phyloP scores from a whole-genome alignment of 2,113 vertebrate species.

The Pedionomus torquatus region DNA sequence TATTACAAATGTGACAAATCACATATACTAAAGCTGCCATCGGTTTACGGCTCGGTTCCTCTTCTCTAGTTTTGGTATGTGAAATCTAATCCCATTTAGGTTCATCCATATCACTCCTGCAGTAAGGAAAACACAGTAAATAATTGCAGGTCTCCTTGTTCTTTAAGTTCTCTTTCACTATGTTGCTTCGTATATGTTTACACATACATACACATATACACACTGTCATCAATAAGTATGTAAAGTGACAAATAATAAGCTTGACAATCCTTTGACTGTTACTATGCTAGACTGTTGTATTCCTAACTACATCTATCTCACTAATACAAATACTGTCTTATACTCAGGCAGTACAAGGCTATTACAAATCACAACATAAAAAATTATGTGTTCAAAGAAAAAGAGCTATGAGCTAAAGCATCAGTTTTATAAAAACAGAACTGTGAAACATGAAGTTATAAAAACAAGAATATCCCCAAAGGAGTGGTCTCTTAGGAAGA shows the following conservation, averaged over 20 bases:
- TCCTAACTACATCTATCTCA: neutral
- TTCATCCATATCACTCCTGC: neutral
- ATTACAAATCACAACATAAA: neutral
- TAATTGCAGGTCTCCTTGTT: neutral
- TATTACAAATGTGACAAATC: neutral
- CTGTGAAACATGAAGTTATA: neutral
- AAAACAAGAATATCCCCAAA: neutral
- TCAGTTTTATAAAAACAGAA: neutral
- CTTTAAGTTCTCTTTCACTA: neutral
- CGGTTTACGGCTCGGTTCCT: neutral
- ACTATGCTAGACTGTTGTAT: neutral
- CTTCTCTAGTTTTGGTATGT: neutral
- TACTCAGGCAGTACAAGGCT: neutral
- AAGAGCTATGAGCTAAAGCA: fast-evolving
- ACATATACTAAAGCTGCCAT: neutral
- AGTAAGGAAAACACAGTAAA: neutral
- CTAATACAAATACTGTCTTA: neutral
- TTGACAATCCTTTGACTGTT: neutral
- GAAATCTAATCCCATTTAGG: neutral
- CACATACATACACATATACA: neutral
- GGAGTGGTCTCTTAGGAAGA: fast-evolving
- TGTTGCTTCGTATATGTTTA: fast-evolving
- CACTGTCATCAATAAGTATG: neutral
- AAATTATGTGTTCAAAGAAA: neutral
- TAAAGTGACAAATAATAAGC: neutral